Conservation (phyloP, 2,888 invertebrate species). For the Sarcophaga carnaria region DNA sequence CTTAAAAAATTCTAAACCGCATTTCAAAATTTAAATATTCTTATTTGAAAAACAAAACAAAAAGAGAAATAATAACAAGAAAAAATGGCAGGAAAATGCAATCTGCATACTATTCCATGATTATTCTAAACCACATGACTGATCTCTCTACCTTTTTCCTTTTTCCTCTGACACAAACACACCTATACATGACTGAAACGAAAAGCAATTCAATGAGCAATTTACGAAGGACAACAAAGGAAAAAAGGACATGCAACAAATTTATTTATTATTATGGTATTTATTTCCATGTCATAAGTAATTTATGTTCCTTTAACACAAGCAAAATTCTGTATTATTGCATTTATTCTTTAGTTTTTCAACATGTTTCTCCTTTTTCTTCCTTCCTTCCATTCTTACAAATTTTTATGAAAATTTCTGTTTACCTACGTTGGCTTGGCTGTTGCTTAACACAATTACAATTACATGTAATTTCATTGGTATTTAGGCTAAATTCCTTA, state of each 20-base stretch:
- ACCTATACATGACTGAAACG: slow-evolving; percentile 2
- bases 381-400: no score
- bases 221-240: slow-evolving; percentile 17
- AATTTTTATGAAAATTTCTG: slow-evolving; percentile 12
- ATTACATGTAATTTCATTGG: slow-evolving; percentile 65
- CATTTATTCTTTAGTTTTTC: not conserved
- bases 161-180: not conserved
- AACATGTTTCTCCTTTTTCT: not conserved
- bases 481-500: slow-evolving; percentile 68
- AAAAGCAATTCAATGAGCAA: slow-evolving; percentile 14
- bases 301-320: slow-evolving; percentile 59
- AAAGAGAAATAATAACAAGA: not conserved
- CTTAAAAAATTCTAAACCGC: not conserved
- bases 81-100: slow-evolving; percentile 48
- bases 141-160: not conserved
- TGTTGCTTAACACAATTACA: slow-evolving; percentile 48
- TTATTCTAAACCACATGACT: slow-evolving; percentile 37
- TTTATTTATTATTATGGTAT: slow-evolving; percentile 58
- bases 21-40: not conserved
- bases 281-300: slow-evolving; percentile 67
- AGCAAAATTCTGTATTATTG: slow-evolving; percentile 30
- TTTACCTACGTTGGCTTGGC: not conserved
- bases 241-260: slow-evolving; percentile 62
- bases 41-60: slow-evolving; percentile 5
- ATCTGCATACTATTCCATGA: slow-evolving; percentile 62